Percentiles rank a stretch among this genome's conserved stretches.
These are phyloP conservation scores for Xiphophorus hellerii DNA, from an alignment of 2,113 vertebrate genomes.

Conservation along the genomic window DNA sequence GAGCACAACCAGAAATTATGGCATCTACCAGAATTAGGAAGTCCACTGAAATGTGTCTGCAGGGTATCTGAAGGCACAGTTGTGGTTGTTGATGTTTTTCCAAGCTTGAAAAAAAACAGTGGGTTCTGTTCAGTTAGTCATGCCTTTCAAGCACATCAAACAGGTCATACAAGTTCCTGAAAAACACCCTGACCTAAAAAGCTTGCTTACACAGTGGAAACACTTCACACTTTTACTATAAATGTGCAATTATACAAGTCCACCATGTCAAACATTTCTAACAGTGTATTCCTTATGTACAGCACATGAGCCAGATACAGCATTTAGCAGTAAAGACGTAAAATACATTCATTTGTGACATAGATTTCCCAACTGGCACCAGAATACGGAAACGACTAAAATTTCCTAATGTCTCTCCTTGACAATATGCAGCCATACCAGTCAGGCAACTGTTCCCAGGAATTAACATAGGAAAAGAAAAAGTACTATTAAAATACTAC, in stretches of 20 bases:
- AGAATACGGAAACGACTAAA: slow-evolving; percentile 45
- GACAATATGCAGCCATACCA: slow-evolving; percentile 5
- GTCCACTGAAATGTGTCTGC: slow-evolving; percentile 43
- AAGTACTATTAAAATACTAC: background rate
- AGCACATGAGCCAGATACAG: background rate
- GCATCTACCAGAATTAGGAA: slow-evolving; percentile 57
- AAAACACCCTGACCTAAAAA: slow-evolving; percentile 28
- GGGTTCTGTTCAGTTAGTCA: slow-evolving; percentile 28
- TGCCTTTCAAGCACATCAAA: slow-evolving; percentile 39
- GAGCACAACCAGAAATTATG: slow-evolving; percentile 57
- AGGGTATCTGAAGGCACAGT: slow-evolving; percentile 23
- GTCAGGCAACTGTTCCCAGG: background rate
- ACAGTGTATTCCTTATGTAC: background rate
- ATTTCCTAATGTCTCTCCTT: slow-evolving; percentile 18
- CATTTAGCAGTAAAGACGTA: background rate
- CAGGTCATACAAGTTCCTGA: slow-evolving; percentile 29
- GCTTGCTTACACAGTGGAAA: background rate
- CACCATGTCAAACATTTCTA: background rate
- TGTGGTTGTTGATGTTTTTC: slow-evolving; percentile 60
- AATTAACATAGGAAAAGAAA: background rate
- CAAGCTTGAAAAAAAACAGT: slow-evolving; percentile 18
- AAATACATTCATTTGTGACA: background rate
- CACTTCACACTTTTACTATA: slow-evolving; percentile 4
- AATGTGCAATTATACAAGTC: background rate
- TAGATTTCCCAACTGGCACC: slow-evolving; percentile 30